Percentiles rank a stretch among this genome's conserved stretches.
phyloP scores from a whole-genome alignment of 2,888 invertebrate species.

The Tetrapedia diversipes region DNA sequence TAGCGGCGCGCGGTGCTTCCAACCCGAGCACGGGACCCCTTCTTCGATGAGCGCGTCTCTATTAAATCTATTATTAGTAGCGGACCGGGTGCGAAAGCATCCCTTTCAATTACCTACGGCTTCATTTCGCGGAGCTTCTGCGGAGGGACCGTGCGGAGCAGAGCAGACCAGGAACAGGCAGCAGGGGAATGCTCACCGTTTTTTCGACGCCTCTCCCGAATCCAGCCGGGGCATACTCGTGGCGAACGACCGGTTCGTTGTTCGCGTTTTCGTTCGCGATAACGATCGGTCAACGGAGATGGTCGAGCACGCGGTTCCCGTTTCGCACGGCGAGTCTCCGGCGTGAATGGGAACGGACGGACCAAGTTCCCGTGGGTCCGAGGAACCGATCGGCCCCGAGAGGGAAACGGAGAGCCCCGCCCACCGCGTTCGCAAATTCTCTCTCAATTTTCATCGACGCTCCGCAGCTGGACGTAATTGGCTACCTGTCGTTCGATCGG shows the following conservation, averaged over 20 bases:
- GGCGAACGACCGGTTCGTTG: no score
- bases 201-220: background rate
- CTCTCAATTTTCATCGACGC: constrained; percentile 68
- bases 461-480: constrained; percentile 69
- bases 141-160: constrained; percentile 41
- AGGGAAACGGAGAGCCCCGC: constrained; percentile 32
- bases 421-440: constrained; percentile 67
- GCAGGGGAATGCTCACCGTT: background rate
- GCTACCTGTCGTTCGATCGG: constrained; percentile 62
- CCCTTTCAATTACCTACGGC: constrained; percentile 80
- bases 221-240: no score
- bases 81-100: constrained; percentile 74
- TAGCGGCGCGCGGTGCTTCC: constrained; percentile 48
- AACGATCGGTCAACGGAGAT: background rate
- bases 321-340: background rate
- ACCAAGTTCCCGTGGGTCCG: constrained; percentile 40
- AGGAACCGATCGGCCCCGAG: constrained; percentile 27
- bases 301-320: background rate
- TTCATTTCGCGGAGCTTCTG: constrained; percentile 66
- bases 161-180: constrained; percentile 17
- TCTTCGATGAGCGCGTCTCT: constrained; percentile 82
- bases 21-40: constrained; percentile 70
- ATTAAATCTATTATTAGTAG: constrained; percentile 82
- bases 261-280: background rate
- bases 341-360: background rate